Conservation (phyloP, 2,888 invertebrate genomes). For the Tanypteryx hageni region DNA sequence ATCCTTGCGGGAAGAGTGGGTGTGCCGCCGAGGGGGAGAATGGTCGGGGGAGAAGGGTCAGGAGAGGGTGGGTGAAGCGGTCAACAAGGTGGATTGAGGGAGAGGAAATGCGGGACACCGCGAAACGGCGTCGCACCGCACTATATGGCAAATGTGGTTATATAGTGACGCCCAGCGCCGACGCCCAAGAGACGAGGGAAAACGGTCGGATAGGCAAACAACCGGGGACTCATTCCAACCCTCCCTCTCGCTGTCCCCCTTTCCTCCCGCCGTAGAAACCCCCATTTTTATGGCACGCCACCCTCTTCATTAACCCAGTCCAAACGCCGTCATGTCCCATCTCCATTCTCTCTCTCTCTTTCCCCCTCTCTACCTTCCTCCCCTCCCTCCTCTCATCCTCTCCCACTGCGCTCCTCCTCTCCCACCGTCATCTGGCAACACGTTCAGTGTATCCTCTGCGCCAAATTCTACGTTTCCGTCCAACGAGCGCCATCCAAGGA, state of each 20-base stretch:
- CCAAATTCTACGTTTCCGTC: not conserved
- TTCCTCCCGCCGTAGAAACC: not conserved
- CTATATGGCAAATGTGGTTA: conserved; percentile 48
- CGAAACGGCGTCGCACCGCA: conserved; percentile 33
- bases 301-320: conserved; percentile 50
- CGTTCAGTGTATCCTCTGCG: not conserved
- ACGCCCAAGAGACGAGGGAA: conserved; percentile 58
- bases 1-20: too few relatives aligned
- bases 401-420: not conserved
- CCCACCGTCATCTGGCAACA: not conserved
- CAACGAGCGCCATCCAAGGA: not conserved
- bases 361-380: not conserved
- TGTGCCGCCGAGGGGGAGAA: not conserved
- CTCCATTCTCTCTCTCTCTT: not conserved
- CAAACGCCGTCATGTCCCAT: not conserved
- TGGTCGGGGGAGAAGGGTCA: not conserved
- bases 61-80: not conserved
- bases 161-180: conserved; percentile 27
- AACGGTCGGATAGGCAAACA: conserved; percentile 43
- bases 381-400: not conserved
- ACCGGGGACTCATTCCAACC: conserved; percentile 37
- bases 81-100: not conserved
- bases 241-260: not conserved
- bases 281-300: conserved; percentile 34
- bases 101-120: not conserved